Percentiles rank a stretch among this genome's conserved stretches.
Evolutionary conservation across 2,888 invertebrate species (phyloP).

Genomic region (Aleiodes alternator): DNA sequence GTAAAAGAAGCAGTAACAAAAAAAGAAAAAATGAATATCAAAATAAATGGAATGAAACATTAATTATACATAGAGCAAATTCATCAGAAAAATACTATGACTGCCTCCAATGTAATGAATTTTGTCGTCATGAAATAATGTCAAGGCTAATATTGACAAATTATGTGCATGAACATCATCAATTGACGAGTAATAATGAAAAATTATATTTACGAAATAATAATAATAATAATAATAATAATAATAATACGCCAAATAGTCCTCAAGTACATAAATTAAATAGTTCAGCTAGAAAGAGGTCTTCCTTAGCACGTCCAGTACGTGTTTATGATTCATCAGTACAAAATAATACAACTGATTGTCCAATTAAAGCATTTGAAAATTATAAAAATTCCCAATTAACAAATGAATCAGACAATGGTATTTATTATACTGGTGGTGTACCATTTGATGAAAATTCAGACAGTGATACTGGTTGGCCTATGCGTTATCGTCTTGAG

Average conservation of each 20-base stretch:
- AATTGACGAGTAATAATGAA: conserved; percentile 39
- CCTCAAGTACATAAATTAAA: conserved; percentile 45
- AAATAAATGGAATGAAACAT: background rate
- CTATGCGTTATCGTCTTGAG: conserved; percentile 67
- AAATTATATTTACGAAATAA: background rate
- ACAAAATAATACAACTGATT: conserved; percentile 56
- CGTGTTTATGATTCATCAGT: conserved; percentile 69
- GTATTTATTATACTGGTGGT: conserved; percentile 43
- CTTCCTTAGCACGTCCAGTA: conserved; percentile 70
- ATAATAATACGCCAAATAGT: conserved; percentile 25
- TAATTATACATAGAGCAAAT: background rate
- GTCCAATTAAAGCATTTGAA: conserved; percentile 45
- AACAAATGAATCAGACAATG: conserved; percentile 22
- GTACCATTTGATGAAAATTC: conserved; percentile 53
- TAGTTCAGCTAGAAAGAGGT: conserved; percentile 68
- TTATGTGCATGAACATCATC: conserved; percentile 45
- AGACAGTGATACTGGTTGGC: conserved; percentile 61
- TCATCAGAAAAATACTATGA: conserved; percentile 70
- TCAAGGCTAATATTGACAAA: conserved; percentile 35
- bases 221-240: too few relatives aligned
- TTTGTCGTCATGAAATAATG: conserved; percentile 66
- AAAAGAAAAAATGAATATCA: background rate
- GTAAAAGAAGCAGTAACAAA: background rate
- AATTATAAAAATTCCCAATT: conserved; percentile 35
- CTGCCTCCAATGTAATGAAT: conserved; percentile 71